Evolutionary conservation across 2,113 vertebrate species (phyloP).

Genomic region (Apteryx mantelli): DNA sequence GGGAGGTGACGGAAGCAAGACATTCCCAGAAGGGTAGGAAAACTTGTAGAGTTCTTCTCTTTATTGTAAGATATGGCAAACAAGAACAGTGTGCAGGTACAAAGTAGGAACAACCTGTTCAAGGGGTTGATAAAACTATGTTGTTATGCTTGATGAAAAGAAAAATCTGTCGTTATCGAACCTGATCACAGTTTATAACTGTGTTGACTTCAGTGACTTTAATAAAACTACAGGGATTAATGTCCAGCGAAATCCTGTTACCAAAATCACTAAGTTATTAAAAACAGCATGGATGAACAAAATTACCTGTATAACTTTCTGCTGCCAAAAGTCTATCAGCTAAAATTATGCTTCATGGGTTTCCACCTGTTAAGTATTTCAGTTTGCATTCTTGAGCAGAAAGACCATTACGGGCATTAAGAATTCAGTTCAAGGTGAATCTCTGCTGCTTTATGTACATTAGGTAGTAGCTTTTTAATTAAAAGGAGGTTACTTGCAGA

Average conservation of each 20-base stretch:
- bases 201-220: constrained; percentile 6
- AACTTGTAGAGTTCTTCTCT: not conserved
- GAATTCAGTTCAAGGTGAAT: constrained; percentile 21
- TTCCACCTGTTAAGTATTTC: not conserved
- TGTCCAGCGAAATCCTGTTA: not conserved
- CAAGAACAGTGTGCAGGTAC: not conserved
- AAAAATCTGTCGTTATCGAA: not conserved
- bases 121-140: not conserved
- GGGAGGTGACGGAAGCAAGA: not conserved
- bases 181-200: not conserved
- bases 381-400: not conserved
- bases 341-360: not conserved
- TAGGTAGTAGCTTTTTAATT: constrained; percentile 30
- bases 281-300: not conserved
- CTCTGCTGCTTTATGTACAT: not conserved
- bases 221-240: constrained; percentile 15
- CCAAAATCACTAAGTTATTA: constrained; percentile 30
- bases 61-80: not conserved
- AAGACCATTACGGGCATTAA: not conserved
- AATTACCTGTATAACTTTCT: not conserved
- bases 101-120: not conserved
- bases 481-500: not conserved
- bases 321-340: constrained; percentile 13
- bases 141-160: not conserved
- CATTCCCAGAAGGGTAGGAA: not conserved